These are phyloP conservation scores for Idris sp. DNA, from an alignment of 1,140 invertebrate species.

Conservation along the genomic window DNA sequence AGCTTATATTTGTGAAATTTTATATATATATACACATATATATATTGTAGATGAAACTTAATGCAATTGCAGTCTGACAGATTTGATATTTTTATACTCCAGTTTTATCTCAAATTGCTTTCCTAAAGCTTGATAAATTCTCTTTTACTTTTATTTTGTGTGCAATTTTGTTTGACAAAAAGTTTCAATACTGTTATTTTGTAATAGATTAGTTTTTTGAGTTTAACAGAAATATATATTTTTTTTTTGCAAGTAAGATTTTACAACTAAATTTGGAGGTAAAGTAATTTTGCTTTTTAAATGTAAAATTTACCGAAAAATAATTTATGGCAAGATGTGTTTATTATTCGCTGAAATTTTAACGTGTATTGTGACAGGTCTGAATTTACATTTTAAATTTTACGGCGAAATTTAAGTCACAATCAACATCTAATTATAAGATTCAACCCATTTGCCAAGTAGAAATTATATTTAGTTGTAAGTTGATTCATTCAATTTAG, in stretches of 20 bases:
- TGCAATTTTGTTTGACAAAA: no score
- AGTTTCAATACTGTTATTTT: no score
- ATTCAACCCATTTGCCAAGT: constrained; percentile 17
- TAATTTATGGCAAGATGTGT: constrained; percentile 11
- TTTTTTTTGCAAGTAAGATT: no score
- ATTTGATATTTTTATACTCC: constrained; percentile 23
- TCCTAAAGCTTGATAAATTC: no score
- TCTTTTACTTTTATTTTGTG: no score
- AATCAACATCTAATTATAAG: constrained; percentile 34
- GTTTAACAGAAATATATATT: no score
- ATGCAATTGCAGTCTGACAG: constrained; percentile 10
- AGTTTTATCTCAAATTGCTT: constrained; percentile 11
- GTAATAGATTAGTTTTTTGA: no score
- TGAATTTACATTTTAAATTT: neutral
- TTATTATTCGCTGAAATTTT: constrained; percentile 21
- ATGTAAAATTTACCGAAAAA: no score
- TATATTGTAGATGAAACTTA: constrained; percentile 11
- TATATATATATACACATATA: constrained; percentile 30
- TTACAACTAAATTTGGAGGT: no score
- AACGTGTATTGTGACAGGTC: constrained; percentile 6
- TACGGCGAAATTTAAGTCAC: constrained; percentile 15
- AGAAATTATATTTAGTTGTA: constrained; percentile 24
- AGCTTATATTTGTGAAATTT: constrained; percentile 24
- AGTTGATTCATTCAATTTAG: no score
- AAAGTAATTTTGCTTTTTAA: no score